These are phyloP conservation scores for Dione juno DNA, from an alignment of 2,888 invertebrate genomes.

Conservation along the genomic window DNA sequence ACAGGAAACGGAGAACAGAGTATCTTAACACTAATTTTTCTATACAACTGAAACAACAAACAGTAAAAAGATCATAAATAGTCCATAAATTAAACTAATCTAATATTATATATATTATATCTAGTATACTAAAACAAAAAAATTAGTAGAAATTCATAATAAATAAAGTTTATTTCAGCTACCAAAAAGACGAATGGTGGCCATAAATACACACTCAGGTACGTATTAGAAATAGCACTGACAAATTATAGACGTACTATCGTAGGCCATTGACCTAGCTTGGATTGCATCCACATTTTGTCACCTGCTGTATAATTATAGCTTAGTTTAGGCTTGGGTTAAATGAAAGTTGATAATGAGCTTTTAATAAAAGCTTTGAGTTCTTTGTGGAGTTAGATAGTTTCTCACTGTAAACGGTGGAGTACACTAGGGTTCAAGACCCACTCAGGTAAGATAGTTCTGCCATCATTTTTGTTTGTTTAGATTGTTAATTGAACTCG, in stretches of 20 bases:
- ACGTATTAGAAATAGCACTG: constrained; percentile 42
- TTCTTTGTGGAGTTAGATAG: no score
- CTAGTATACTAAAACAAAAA: background rate
- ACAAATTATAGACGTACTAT: constrained; percentile 35
- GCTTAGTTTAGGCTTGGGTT: background rate
- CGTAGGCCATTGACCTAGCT: constrained; percentile 43
- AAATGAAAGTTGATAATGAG: background rate
- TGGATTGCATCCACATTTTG: constrained; percentile 42
- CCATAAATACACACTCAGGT: constrained; percentile 36
- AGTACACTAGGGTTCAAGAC: no score
- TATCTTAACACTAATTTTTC: no score
- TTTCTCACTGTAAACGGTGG: no score
- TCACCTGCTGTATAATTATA: constrained; percentile 35
- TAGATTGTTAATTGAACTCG: no score
- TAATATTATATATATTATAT: background rate
- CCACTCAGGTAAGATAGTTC: no score
- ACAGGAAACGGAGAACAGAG: no score
- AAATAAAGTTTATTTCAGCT: constrained; percentile 15
- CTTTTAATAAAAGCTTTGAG: no score
- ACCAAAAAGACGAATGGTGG: constrained; percentile 24
- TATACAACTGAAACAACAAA: no score
- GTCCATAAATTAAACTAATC: no score
- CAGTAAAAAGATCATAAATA: no score
- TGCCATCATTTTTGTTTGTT: no score
- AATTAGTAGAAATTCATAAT: background rate